Evolutionary conservation across 2,888 invertebrate genomes (phyloP), one percentile per base, ranked within the genome.

Genomic region (Hyalella azteca): DNA sequence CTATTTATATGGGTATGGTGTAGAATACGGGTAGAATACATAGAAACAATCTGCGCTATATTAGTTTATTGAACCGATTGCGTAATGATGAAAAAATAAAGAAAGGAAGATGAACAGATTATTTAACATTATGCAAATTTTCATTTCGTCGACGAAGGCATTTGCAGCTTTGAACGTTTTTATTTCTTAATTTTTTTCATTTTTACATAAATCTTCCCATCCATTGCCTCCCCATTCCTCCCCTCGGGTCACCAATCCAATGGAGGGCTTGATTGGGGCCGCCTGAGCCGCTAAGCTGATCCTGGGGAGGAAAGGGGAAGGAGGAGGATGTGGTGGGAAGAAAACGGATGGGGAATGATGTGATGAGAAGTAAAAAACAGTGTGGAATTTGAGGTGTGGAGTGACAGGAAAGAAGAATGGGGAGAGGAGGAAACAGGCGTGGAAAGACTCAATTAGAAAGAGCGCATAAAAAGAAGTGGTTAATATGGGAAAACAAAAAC

Each of bases 241-340:
- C 22, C 59, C 32, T 32, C 32, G 22, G 29, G 59, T 59, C 32
- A 5, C 32, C 59, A 59, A 59, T 32, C 59, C 59, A 26, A 29
- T 59, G 59, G 3, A 49, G 49, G 49, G 49, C 49, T 49, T 49
- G 49, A 49, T 49, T 49, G 49, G 49, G 49, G 49, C 49, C 19
- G 49, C 15, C 49, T 49, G 49, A 49, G 49, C 49, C n/a, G 49
- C 49, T 49, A 49, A 49, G 49, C 49, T 49, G 49, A n/a, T n/a
- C n/a, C n/a, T n/a, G 49, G 3, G 45, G 19, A 19, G 45, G 19
- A 15, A 19, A 19, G 45, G 45, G 19, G 3, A 19, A 3, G 11
- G 3, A 19, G 45, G 45, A 45, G 45, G 45, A 45, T 45, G 45
- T 45, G 45, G 45, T 11, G 3, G 19, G 45, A 19, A 45, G 11